A percentile compares a stretch with the other conserved stretches of the same genome.
phyloP scores from a whole-genome alignment of 2,113 vertebrate species.

The Tonatia bakeri region DNA sequence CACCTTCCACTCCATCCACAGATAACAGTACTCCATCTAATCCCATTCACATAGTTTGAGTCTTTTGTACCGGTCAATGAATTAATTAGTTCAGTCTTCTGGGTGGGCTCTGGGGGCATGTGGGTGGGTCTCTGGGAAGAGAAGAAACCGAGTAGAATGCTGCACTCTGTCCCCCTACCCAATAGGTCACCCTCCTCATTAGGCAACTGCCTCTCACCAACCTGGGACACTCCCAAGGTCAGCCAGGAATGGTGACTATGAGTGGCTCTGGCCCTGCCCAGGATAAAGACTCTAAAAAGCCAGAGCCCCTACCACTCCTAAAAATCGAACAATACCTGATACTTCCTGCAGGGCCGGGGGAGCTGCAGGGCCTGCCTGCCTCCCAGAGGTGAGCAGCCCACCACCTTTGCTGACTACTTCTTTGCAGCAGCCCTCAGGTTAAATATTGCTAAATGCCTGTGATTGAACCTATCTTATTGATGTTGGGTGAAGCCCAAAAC shows the following conservation, averaged over 20 bases:
- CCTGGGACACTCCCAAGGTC: neutral
- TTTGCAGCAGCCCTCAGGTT: conserved; percentile 60
- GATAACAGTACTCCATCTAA: neutral
- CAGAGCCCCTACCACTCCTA: neutral
- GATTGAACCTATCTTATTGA: conserved; percentile 77
- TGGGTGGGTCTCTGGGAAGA: neutral
- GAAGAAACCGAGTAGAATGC: neutral
- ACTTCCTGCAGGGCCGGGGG: neutral
- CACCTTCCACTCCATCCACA: neutral
- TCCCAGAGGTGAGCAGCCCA: neutral
- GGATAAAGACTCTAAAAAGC: neutral
- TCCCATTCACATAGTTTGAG: neutral
- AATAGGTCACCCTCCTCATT: neutral
- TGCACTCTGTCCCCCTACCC: neutral
- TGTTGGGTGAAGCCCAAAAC: conserved; percentile 74
- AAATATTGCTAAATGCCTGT: conserved; percentile 77
- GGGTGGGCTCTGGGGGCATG: neutral
- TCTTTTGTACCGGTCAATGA: neutral
- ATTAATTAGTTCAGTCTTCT: neutral
- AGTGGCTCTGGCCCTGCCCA: neutral
- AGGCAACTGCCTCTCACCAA: neutral
- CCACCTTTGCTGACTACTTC: neutral
- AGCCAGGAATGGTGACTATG: neutral
- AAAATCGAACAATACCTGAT: neutral
- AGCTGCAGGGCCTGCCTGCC: neutral